Evolutionary conservation across 2,888 invertebrate species (phyloP), one percentile per base, ranked within the genome.

Genomic region (Chirona hameri): DNA sequence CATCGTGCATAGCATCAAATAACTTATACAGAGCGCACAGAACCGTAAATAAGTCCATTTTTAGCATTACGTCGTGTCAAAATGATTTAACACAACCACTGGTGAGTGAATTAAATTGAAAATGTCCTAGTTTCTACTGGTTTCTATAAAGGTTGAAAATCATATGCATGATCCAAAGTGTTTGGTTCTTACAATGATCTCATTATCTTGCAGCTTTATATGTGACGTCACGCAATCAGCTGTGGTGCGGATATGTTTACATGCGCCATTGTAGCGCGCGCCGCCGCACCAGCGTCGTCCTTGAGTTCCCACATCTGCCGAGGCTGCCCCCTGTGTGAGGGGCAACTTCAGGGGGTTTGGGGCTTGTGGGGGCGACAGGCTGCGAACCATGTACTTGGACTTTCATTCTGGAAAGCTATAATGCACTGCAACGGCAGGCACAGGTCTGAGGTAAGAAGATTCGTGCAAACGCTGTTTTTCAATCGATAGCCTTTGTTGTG

Each of bases 381-480:
- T 39, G 39, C 39, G 39, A 76, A 39, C 76, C 46, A 76, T 76
- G 76, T 46, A 24, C 76, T 21, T 27, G 76, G 24, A 12, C 39
- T 39, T 46, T 76, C 24, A 31, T 31, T 24, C 18, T 10, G 46
- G 46, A 18, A 39, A 76, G 76, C 46, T 76, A 76, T 76, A 76
- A 76, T 76, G 76, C 76, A 76, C 76, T 76, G 76, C 10, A 76
- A 76, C 76, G 76, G 76, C 76, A 76, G 76, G 46, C 76, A 76
- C 24, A 39, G 76, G 76, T 46, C 76, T 46, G 76, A 76, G 76
- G 76, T 76, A 21, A 76, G 76, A 7, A 27, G 0, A 39, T 46
- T 39, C 24, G 15, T 76, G 21, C 27, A 39, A 24, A 4, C 12
- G 24, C 5, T 24, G 9, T 5, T 4, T 9, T 21, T 10, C 76